Base-by-base conservation (phyloP, 2,888 invertebrate species). In the Ormyrus thymus region DNA sequence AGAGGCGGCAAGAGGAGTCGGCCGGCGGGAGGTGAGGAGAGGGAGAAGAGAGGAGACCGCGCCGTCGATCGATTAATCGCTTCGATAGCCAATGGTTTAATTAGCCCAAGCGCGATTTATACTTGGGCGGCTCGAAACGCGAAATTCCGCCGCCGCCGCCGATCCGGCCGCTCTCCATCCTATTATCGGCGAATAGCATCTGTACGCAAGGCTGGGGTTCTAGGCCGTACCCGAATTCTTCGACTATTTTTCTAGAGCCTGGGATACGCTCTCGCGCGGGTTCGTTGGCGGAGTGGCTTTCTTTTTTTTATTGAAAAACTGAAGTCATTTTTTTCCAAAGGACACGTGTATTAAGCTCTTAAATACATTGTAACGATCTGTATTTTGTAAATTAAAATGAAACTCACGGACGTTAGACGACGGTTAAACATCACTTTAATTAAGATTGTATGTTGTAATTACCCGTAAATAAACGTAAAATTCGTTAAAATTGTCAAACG, bases 1-100 rank as follows among this genome's bases (percentile, higher is more conserved):
- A 59, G 51, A 11, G 29, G 29, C 29, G 45, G 50, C 11, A 53
- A 46, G 50, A 43, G 50, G 10, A 53, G 64, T 10, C 43, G 0
- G 82, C 83, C 29, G 1, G 43, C 8, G 46, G 64, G 59, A 56
- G 46, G 62, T 1, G 50, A 59, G 51, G 15, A 4, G 29, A 29
- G 45, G 50, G 15, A 53, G n/a, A 46, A 46, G 50, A 43, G 50
- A 13, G 11, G 46, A 53, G 64, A n/a, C 43, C 6, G 82, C 83
- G 84, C 81, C 81, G 83, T 78, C 85, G 85, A 85, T 86, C 84
- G 87, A 87, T 87, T 85, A 87, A 87, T 87, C 84, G 86, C 83
- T 81, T 83, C 84, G 87, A 86, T 87, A 87, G 83, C 83, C 85
- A 86, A 86, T 83, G 85, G 85, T 87, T 87, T 87, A 86, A 87